Conservation (phyloP, 2,888 invertebrate species). For the Drosophila rubida region DNA sequence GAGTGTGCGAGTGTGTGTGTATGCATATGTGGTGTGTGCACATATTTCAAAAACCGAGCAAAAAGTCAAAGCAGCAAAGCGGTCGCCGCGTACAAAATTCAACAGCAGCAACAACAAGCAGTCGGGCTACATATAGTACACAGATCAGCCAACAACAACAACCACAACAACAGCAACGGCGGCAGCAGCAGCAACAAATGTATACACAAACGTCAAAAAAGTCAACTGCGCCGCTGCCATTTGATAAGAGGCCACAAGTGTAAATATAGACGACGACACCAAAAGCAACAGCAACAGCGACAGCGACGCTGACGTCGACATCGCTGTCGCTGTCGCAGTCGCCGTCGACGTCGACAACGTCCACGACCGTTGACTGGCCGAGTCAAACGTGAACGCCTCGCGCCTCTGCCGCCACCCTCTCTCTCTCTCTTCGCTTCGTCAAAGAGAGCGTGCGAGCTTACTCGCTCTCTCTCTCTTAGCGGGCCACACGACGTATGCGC, state of each 20-base stretch:
- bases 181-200: conserved; percentile 50
- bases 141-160: conserved; percentile 70
- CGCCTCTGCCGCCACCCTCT: neutral
- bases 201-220: conserved; percentile 78
- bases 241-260: conserved; percentile 83
- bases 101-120: conserved; percentile 60
- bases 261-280: conserved; percentile 78
- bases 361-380: conserved; percentile 77
- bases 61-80: conserved; percentile 78
- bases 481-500: conserved; percentile 61
- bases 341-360: conserved; percentile 52
- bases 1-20: neutral
- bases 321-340: conserved; percentile 17
- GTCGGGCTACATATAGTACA: conserved; percentile 69
- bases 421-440: conserved; percentile 6
- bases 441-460: conserved; percentile 41
- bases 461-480: conserved; percentile 21
- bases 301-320: conserved; percentile 11
- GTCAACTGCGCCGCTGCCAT: conserved; percentile 82
- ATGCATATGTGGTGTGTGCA: conserved; percentile 19
- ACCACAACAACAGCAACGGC: conserved; percentile 33
- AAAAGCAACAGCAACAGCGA: conserved; percentile 41
- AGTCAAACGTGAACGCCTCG: conserved; percentile 56
- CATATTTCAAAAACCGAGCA: conserved; percentile 70
- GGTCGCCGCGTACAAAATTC: conserved; percentile 79